A percentile compares a stretch with the other conserved stretches of the same genome.
Conservation (phyloP, 2,113 vertebrate genomes). For the Megaleporinus macrocephalus region DNA sequence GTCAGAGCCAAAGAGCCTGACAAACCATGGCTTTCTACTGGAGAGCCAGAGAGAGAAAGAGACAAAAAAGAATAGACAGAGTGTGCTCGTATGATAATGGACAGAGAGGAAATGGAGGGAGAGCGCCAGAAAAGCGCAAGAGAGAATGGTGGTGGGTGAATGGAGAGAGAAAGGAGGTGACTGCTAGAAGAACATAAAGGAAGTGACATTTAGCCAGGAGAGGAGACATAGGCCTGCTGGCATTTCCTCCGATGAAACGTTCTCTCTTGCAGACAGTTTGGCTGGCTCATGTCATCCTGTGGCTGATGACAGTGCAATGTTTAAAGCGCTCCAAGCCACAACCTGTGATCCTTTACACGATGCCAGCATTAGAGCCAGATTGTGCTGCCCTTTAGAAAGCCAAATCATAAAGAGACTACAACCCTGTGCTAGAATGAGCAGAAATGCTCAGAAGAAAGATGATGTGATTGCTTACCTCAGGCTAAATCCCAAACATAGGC, state of each 20-base stretch:
- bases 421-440: not conserved
- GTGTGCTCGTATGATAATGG: not conserved
- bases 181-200: conserved; percentile 11
- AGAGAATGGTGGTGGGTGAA: not conserved
- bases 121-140: not conserved
- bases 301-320: conserved; percentile 18
- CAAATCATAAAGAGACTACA: not conserved
- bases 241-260: conserved; percentile 38
- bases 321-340: conserved; percentile 4
- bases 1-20: conserved; percentile 20
- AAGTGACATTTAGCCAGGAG: conserved; percentile 37
- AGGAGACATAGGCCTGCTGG: conserved; percentile 29
- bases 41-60: not conserved
- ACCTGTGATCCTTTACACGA: conserved; percentile 2
- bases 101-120: not conserved
- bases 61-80: not conserved
- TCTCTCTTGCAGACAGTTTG: conserved; percentile 15
- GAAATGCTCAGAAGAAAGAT: not conserved
- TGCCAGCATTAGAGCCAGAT: not conserved
- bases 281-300: conserved; percentile 8
- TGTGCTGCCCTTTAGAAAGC: not conserved
- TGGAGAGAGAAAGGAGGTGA: not conserved
- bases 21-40: not conserved
- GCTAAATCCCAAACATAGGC: not conserved
- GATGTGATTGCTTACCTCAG: not conserved